A percentile compares a stretch with the other conserved stretches of the same genome.
Conservation (phyloP, 2,113 vertebrate species). For the Progne subis region DNA sequence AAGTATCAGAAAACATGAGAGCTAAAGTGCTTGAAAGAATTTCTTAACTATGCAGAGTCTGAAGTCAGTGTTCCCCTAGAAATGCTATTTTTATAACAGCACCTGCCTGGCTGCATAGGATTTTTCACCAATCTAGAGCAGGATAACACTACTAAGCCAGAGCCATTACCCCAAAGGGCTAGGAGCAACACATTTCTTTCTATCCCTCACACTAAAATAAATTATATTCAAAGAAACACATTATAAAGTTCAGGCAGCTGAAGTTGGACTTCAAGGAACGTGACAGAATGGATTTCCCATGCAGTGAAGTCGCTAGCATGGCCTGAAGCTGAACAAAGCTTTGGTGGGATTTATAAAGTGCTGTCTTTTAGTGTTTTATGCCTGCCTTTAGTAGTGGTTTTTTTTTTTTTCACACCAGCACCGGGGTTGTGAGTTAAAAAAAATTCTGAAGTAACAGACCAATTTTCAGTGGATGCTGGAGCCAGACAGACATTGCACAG, state of each 20-base stretch:
- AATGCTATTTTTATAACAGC: constrained; percentile 26
- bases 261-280: neutral
- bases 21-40: constrained; percentile 69
- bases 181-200: neutral
- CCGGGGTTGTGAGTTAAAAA: constrained; percentile 1
- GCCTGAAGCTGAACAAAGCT: constrained; percentile 21
- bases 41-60: constrained; percentile 11
- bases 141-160: neutral
- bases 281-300: neutral
- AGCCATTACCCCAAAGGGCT: neutral
- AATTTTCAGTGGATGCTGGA: constrained; percentile 19
- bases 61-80: neutral
- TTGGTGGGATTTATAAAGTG: constrained; percentile 58
- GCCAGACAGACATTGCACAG: constrained; percentile 36
- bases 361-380: constrained; percentile 33
- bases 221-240: constrained; percentile 8
- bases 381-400: constrained; percentile 22
- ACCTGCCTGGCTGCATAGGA: constrained; percentile 29
- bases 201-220: neutral
- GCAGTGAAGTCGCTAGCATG: neutral
- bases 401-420: constrained; percentile 17
- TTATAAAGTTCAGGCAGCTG: constrained; percentile 31
- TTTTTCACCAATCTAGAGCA: neutral
- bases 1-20: constrained; percentile 26
- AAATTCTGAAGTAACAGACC: neutral